Evolutionary conservation across 2,888 invertebrate species (phyloP).

Genomic region (Pyrocoelia pectoralis): DNA sequence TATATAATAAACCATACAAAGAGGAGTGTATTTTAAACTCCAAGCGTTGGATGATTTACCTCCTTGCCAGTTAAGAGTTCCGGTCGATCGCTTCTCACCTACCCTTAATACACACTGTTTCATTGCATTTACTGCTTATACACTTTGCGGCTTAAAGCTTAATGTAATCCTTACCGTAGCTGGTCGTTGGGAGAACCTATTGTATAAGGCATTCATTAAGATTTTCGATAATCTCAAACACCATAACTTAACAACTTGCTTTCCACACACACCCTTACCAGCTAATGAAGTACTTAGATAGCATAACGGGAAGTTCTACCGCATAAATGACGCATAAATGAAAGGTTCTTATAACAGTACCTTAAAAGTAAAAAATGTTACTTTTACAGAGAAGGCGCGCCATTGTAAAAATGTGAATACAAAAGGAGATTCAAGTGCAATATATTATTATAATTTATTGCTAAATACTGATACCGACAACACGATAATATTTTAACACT

Average conservation of each 20-base stretch:
- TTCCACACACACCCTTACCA: slow-evolving; percentile 44
- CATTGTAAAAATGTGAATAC: no score
- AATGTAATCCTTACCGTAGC: slow-evolving; percentile 33
- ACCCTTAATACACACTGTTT: slow-evolving; percentile 21
- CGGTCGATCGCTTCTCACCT: slow-evolving; percentile 44
- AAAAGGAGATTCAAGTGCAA: slow-evolving; percentile 32
- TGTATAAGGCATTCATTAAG: slow-evolving; percentile 56
- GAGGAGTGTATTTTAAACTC: slow-evolving; percentile 39
- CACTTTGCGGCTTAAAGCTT: slow-evolving; percentile 45
- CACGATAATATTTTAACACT: slow-evolving; percentile 48
- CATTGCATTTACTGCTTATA: slow-evolving; percentile 46
- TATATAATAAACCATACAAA: slow-evolving; percentile 44
- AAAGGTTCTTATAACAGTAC: slow-evolving; percentile 42
- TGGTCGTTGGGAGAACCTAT: slow-evolving; percentile 45
- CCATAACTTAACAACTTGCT: slow-evolving; percentile 53
- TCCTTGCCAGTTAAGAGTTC: slow-evolving; percentile 45
- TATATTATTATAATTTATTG: slow-evolving; percentile 42
- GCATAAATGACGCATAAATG: slow-evolving; percentile 55
- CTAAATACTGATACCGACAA: slow-evolving; percentile 39
- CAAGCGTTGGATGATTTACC: slow-evolving; percentile 47
- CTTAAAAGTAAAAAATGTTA: no score
- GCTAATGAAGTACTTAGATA: slow-evolving; percentile 57
- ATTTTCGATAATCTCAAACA: slow-evolving; percentile 55
- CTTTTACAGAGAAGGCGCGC: no score
- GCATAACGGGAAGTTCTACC: slow-evolving; percentile 51